Evolutionary conservation across 2,797 vertebrate species (phyloP).

Genomic region (Euthynnus affinis): DNA sequence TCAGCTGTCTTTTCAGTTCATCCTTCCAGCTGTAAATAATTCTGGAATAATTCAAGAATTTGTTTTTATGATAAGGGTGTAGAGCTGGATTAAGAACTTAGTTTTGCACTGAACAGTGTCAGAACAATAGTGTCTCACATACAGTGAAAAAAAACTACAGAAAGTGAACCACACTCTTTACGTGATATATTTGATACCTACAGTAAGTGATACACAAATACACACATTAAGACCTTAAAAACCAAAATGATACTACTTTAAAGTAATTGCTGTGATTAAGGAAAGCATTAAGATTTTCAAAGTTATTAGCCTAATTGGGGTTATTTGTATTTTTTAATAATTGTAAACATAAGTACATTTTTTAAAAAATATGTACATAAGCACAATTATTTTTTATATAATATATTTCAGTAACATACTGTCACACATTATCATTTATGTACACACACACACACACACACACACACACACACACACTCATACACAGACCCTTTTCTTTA

Average conservation of each 20-base stretch:
- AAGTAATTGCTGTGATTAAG: too few species aligned
- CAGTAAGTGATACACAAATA: background rate
- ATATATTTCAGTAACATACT: background rate
- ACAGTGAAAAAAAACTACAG: background rate
- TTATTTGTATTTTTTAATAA: conserved; percentile 8
- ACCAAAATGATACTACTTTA: too few species aligned
- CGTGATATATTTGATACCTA: background rate
- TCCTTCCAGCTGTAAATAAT: conserved; percentile 41
- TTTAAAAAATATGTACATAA: background rate
- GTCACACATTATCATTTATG: background rate
- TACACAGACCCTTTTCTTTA: background rate
- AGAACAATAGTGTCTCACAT: background rate
- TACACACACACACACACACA: background rate
- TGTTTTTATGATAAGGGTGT: background rate
- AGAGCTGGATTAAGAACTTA: conserved; percentile 3
- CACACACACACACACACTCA: background rate
- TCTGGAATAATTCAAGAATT: conserved; percentile 44
- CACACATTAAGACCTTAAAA: background rate
- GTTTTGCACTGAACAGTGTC: conserved; percentile 9
- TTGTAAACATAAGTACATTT: background rate
- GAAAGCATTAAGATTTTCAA: too few species aligned
- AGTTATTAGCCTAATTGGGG: too few species aligned
- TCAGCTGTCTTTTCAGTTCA: conserved; percentile 30
- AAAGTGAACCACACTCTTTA: conserved; percentile 2
- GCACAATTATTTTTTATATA: background rate